These are phyloP conservation scores for Agrotis exclamationis DNA, from an alignment of 2,888 invertebrate genomes.

Conservation along the genomic window DNA sequence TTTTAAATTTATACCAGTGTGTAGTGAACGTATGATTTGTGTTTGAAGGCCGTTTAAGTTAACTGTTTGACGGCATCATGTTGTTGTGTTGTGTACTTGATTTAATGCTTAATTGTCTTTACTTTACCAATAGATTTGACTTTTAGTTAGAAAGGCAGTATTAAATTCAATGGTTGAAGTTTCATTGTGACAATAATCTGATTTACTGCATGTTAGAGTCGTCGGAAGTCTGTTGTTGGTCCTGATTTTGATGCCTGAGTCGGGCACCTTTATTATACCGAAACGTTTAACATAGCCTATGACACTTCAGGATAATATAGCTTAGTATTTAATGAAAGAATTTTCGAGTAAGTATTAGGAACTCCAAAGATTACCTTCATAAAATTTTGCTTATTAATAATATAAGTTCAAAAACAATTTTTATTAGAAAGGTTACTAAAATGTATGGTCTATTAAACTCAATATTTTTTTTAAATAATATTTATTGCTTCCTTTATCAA, in stretches of 20 bases:
- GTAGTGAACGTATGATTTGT: conserved; percentile 72
- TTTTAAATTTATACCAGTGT: conserved; percentile 69
- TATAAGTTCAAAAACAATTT: too few relatives aligned
- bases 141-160: conserved; percentile 17
- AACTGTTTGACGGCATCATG: conserved; percentile 56
- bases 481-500: conserved; percentile 39
- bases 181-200: not conserved
- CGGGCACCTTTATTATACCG: not conserved
- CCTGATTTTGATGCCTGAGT: not conserved
- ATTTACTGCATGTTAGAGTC: not conserved
- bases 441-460: not conserved
- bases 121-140: conserved; percentile 39
- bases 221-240: not conserved
- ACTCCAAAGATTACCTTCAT: too few relatives aligned
- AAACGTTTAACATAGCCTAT: too few relatives aligned
- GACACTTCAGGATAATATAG: too few relatives aligned
- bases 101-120: conserved; percentile 64
- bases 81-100: conserved; percentile 47
- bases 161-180: not conserved
- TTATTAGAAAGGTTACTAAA: too few relatives aligned
- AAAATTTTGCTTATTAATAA: too few relatives aligned
- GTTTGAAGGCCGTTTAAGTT: conserved; percentile 62
- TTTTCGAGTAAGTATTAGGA: too few relatives aligned
- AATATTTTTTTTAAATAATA: conserved; percentile 4
- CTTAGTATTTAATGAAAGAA: too few relatives aligned